Evolutionary conservation across 1,140 invertebrate genomes (phyloP).

Genomic region (Oryctes rhinoceros): DNA sequence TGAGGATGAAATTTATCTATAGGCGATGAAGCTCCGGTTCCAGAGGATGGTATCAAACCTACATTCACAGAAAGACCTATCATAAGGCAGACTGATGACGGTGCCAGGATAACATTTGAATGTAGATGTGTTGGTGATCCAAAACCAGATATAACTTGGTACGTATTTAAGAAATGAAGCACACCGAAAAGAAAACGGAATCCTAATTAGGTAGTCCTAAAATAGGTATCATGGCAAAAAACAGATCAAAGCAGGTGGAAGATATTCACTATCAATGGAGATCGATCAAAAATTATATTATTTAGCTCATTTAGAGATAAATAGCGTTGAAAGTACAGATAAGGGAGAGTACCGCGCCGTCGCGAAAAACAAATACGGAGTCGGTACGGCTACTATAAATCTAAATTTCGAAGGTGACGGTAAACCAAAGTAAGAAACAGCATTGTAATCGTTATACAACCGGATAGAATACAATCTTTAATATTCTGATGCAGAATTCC

Average conservation of each 20-base stretch:
- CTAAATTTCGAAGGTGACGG: constrained; percentile 92
- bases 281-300: constrained; percentile 90
- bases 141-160: constrained; percentile 91
- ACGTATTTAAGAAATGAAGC: constrained; percentile 62
- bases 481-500: constrained; percentile 77
- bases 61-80: constrained; percentile 96
- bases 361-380: constrained; percentile 91
- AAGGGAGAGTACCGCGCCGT: constrained; percentile 93
- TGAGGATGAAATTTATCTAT: constrained; percentile 61
- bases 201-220: constrained; percentile 37
- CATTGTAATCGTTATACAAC: constrained; percentile 39
- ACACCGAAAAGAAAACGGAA: constrained; percentile 24
- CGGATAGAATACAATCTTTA: constrained; percentile 40
- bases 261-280: constrained; percentile 81
- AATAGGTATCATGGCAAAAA: constrained; percentile 85
- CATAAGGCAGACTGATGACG: constrained; percentile 94
- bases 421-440: constrained; percentile 80
- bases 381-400: constrained; percentile 93
- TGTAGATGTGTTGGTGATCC: constrained; percentile 95
- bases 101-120: constrained; percentile 92
- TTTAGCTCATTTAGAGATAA: constrained; percentile 85
- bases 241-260: constrained; percentile 77
- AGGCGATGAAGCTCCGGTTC: constrained; percentile 92
- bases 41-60: constrained; percentile 89
- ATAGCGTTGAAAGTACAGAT: constrained; percentile 83